Conservation (phyloP, 2,888 invertebrate genomes). For the Pharmacophagus antenor region DNA sequence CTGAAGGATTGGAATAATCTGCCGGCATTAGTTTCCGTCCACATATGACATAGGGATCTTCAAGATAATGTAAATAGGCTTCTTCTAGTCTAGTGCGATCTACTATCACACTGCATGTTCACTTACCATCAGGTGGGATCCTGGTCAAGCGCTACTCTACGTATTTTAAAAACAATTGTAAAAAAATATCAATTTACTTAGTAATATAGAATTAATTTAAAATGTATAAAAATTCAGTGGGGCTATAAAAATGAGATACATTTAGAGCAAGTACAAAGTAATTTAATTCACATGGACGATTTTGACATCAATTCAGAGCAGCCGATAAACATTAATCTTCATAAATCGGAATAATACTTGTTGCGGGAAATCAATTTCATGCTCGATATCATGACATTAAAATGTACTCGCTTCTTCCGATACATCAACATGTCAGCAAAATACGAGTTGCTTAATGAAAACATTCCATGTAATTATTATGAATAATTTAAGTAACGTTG, state of each 20-base stretch:
- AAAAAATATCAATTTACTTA: neutral
- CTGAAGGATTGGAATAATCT: too few relatives aligned
- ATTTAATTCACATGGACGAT: constrained; percentile 2
- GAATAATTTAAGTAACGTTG: too few relatives aligned
- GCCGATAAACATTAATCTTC: constrained; percentile 43
- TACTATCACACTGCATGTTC: too few relatives aligned
- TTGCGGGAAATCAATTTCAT: constrained; percentile 66
- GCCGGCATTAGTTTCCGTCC: too few relatives aligned
- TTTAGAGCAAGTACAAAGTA: neutral
- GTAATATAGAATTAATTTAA: neutral
- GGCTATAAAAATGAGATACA: neutral
- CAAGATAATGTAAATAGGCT: too few relatives aligned
- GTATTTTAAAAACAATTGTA: neutral
- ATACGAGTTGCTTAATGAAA: neutral
- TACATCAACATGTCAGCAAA: constrained; percentile 1
- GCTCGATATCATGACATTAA: constrained; percentile 52
- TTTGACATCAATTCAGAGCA: constrained; percentile 7
- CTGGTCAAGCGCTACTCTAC: too few relatives aligned
- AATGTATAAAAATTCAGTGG: neutral
- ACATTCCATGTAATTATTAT: too few relatives aligned
- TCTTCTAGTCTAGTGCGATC: too few relatives aligned
- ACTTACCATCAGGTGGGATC: too few relatives aligned
- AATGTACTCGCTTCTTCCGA: neutral
- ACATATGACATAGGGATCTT: too few relatives aligned
- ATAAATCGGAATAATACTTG: constrained; percentile 64